Conservation (phyloP, 2,113 vertebrate species). For the Ailurus styani region DNA sequence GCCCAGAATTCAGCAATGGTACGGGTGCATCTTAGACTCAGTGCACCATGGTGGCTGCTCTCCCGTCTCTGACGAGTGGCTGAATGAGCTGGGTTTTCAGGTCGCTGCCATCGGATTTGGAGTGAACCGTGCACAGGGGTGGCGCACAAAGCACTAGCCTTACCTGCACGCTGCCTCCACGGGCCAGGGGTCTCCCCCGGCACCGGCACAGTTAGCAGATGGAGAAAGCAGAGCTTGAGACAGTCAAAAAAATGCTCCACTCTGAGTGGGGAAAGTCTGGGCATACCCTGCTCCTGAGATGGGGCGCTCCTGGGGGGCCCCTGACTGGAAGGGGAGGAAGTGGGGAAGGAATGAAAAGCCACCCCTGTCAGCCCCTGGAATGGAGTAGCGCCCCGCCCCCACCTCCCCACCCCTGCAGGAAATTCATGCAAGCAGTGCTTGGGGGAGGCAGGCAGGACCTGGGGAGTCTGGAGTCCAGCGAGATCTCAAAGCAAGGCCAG, state of each 20-base stretch:
- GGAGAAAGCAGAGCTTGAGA: not conserved
- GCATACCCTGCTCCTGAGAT: not conserved
- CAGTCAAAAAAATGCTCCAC: not conserved
- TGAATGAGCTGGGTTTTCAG: not conserved
- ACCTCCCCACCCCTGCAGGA: too few species aligned
- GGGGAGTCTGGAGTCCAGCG: not conserved
- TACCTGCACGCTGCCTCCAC: too few species aligned
- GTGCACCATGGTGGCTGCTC: fast-evolving
- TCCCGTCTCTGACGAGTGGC: not conserved
- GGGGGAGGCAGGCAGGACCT: not conserved
- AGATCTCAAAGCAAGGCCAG: not conserved
- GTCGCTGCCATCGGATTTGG: not conserved
- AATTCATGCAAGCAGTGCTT: not conserved
- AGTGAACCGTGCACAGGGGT: not conserved
- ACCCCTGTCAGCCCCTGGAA: not conserved
- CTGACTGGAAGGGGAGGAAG: not conserved
- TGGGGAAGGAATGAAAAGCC: not conserved
- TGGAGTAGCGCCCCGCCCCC: not conserved
- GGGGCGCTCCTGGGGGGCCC: too few species aligned
- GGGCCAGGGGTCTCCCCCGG: not conserved
- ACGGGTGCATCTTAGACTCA: not conserved
- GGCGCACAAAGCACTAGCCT: not conserved
- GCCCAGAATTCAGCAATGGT: not conserved
- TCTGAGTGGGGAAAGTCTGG: not conserved
- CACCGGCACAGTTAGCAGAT: not conserved